Evolutionary conservation across 2,113 vertebrate genomes (phyloP), one percentile per base, ranked within the genome.

Genomic region (Aythya baeri): DNA sequence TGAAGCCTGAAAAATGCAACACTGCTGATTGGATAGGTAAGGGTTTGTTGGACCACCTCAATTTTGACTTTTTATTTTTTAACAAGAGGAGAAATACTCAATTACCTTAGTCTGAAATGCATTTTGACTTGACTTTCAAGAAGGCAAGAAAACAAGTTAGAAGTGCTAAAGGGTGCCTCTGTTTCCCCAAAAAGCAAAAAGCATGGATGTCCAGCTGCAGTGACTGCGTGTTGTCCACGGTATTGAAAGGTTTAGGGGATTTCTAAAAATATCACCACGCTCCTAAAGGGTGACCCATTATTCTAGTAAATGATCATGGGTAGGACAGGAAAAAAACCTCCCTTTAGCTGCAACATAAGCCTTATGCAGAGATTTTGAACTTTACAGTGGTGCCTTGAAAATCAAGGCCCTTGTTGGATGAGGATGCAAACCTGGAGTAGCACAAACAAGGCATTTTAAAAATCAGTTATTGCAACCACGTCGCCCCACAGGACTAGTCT

Each of bases 401-500:
- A 66, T 16, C 1, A 0, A 79, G 77, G 54, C 46, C 91, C 62
- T 46, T 36, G 13, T 55, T 86, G 77, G 73, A 83, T 0, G 1
- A 72, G 66, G 41, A 76, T 79, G 80, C 77, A 34, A 65, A 62
- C 72, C 63, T 22, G 13, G 70, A 76, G 58, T 0, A 73, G 63
- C 20, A 65, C 0, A 58, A 91, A 34, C 54, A 50, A 54, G 74
- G 59, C 74, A 8, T 57, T 88, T 81, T 85, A 66, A 92, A 92
- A 88, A 76, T 92, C 55, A 79, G 88, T 87, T 95, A 79, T 76
- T 85, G 81, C 84, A 92, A 93, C 83, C 88, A 80, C 71, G 74
- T 23, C 0, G 0, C 94, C 95, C 81, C 95, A 4, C 63, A 59
- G 88, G 93, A 89, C 66, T 59, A 55, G 67, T 90, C 32, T 95